A percentile compares a stretch with the other conserved stretches of the same genome.
These are phyloP conservation scores for Dromius quadrimaculatus DNA, from an alignment of 2,888 invertebrate genomes.

Conservation along the genomic window DNA sequence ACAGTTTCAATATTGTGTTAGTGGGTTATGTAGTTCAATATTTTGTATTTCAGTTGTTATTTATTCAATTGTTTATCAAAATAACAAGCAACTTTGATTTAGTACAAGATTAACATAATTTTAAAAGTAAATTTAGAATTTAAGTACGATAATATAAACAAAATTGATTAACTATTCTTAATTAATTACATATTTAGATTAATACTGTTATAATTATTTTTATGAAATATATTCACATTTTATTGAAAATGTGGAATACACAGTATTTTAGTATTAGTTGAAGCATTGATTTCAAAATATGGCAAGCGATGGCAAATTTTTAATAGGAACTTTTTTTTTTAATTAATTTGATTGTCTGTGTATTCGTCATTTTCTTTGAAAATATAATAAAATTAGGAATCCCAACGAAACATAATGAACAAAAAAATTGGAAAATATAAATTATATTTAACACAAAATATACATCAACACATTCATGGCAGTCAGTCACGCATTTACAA, in stretches of 20 bases:
- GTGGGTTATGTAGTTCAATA: slow-evolving; percentile 28
- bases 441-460: slow-evolving; percentile 50
- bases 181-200: slow-evolving; percentile 32
- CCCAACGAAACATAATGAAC: slow-evolving; percentile 58
- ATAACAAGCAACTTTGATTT: slow-evolving; percentile 36
- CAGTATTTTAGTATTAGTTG: slow-evolving; percentile 28
- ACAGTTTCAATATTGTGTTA: slow-evolving; percentile 29
- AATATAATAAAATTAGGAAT: slow-evolving; percentile 61
- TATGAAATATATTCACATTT: slow-evolving; percentile 29
- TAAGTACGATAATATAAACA: slow-evolving; percentile 35
- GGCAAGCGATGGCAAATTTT: slow-evolving; percentile 32
- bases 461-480: slow-evolving; percentile 67
- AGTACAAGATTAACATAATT: slow-evolving; percentile 31
- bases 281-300: slow-evolving; percentile 34
- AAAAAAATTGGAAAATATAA: slow-evolving; percentile 67
- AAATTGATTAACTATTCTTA: slow-evolving; percentile 17
- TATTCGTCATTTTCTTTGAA: slow-evolving; percentile 48
- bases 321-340: slow-evolving; percentile 28
- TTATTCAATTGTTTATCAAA: slow-evolving; percentile 37
- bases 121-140: slow-evolving; percentile 33
- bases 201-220: slow-evolving; percentile 45
- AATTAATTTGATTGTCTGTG: slow-evolving; percentile 29
- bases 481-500: slow-evolving; percentile 65
- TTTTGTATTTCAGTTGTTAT: slow-evolving; percentile 26
- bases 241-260: slow-evolving; percentile 34